A percentile compares a stretch with the other conserved stretches of the same genome.
phyloP scores from a whole-genome alignment of 1,140 invertebrate genomes.

The Drosophila sp. region DNA sequence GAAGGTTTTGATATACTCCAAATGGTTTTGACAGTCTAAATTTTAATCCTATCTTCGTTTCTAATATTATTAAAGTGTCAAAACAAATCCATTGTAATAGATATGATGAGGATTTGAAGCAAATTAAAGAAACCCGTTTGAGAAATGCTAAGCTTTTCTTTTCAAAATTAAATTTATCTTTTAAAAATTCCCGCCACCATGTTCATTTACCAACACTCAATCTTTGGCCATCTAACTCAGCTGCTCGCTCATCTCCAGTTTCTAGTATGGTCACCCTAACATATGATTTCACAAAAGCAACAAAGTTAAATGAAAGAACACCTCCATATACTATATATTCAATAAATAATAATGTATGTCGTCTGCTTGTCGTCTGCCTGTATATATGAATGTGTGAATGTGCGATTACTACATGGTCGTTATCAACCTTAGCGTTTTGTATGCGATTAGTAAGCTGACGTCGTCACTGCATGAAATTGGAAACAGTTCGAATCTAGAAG shows the following conservation, averaged over 20 bases:
- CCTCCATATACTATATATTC: background rate
- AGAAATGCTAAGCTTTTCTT: too few relatives aligned
- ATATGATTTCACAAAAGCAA: constrained; percentile 21
- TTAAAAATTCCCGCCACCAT: too few relatives aligned
- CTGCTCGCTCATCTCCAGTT: constrained; percentile 21
- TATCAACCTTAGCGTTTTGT: constrained; percentile 50
- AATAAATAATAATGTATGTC: constrained; percentile 7
- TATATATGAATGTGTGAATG: background rate
- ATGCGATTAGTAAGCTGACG: constrained; percentile 36
- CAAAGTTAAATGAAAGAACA: constrained; percentile 16
- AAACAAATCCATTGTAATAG: too few relatives aligned
- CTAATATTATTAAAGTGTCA: too few relatives aligned
- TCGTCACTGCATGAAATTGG: constrained; percentile 28
- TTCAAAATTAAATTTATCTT: too few relatives aligned
- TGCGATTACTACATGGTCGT: background rate
- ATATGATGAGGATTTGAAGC: too few relatives aligned
- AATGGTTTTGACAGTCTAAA: too few relatives aligned
- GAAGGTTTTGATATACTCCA: too few relatives aligned
- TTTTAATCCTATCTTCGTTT: too few relatives aligned
- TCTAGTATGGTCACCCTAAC: constrained; percentile 10
- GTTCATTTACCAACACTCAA: too few relatives aligned
- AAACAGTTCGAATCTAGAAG: constrained; percentile 50
- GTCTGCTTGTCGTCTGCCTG: background rate
- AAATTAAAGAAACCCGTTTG: too few relatives aligned
- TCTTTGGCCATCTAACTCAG: background rate